Base-by-base conservation (phyloP, 2,113 vertebrate species). In the Mesocricetus auratus region DNA sequence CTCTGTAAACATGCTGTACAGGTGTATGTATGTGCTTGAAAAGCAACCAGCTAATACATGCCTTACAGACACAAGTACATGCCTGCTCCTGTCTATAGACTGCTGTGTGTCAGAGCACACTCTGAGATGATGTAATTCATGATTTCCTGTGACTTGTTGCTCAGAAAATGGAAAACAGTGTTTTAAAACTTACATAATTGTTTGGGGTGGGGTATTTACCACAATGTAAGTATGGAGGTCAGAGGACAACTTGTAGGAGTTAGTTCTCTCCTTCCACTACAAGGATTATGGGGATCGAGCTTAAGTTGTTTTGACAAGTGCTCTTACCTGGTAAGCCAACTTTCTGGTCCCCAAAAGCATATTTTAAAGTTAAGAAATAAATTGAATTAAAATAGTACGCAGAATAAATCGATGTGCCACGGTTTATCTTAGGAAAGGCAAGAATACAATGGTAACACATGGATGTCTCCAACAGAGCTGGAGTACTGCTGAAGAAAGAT, bases 361-460 rank as follows among this genome's bases (percentile, higher is more conserved):
- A 90, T 74, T 68, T 64, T 47, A 16, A 83, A 85, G 15, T 68
- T 83, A 90, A 85, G 75, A 83, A 79, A 50, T 11, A 33, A 78
- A 93, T 31, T 47, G 9, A 93, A 89, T 56, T 53, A 71, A 85
- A 42, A 50, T 77, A 71, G 45, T 71, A 56, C 16, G 12, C 0
- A 21, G 89, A 86, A 83, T 42, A 90, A 66, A 64, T 60, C 47
- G 69, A 91, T 33, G 17, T n/a, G 56, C 42, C 13, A 0, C 11
- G 39, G 31, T 60, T 93, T 5, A 50, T 69, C 50, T 85, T 64
- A 92, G n/a, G n/a, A 31, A 75, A 85, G 64, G 62, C 4, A 78
- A 42, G 86, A 19, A 19, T 0, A 7, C 16, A 42, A n/a, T 15
- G 13, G 10, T 31, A 26, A 77, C 7, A 2, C 7, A 13, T 0